These are phyloP conservation scores for Drosophila meridiana DNA, from an alignment of 2,888 invertebrate species.

Conservation along the genomic window DNA sequence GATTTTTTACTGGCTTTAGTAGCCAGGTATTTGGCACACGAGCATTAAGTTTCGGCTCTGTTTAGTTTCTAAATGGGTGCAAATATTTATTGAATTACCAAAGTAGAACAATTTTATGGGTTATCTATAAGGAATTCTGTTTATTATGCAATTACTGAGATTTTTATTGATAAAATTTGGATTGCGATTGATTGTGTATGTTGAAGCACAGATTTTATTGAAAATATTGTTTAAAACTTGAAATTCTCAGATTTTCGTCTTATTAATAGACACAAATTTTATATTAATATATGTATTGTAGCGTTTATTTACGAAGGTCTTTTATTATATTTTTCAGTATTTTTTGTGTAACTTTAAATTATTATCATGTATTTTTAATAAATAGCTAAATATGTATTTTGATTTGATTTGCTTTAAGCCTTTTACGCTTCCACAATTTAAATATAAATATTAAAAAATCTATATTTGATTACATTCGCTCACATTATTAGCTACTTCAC, in stretches of 20 bases:
- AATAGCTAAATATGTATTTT: neutral
- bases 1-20: neutral
- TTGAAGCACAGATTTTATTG: too few species aligned
- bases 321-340: too few species aligned
- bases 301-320: too few species aligned
- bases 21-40: conserved; percentile 39
- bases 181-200: neutral
- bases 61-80: conserved; percentile 3
- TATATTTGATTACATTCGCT: neutral
- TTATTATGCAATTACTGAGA: neutral
- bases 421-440: neutral
- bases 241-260: too few species aligned
- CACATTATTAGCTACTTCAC: neutral
- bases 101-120: neutral
- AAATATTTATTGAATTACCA: conserved; percentile 14
- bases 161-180: neutral
- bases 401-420: neutral
- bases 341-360: neutral
- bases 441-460: neutral
- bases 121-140: neutral
- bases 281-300: too few species aligned
- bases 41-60: conserved; percentile 8
- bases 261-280: too few species aligned
- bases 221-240: too few species aligned
- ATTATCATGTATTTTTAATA: neutral